phyloP scores from a whole-genome alignment of 2,888 invertebrate genomes.

The Dorcus parallelipipedus region DNA sequence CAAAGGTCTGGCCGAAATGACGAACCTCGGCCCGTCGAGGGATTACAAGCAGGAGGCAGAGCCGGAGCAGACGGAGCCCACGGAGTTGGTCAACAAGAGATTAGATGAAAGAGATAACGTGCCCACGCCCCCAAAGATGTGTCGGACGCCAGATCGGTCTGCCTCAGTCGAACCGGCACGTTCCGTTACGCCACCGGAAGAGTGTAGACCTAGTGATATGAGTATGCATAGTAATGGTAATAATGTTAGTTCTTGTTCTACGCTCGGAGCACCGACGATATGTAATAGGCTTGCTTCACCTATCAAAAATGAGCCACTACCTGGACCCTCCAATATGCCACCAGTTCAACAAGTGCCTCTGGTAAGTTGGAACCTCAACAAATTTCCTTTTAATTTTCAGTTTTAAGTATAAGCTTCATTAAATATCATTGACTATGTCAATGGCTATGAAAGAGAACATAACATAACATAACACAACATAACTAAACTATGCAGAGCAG shows the following conservation, averaged over 20 bases:
- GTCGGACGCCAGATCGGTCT: conserved; percentile 33
- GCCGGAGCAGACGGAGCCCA: conserved; percentile 46
- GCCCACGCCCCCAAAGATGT: conserved; percentile 29
- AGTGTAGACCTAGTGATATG: conserved; percentile 57
- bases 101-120: conserved; percentile 12
- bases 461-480: no score
- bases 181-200: conserved; percentile 33
- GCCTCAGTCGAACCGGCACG: conserved; percentile 33
- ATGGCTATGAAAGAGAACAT: no score
- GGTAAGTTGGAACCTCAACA: conserved; percentile 54
- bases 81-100: conserved; percentile 42
- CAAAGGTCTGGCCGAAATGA: conserved; percentile 91
- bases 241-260: conserved; percentile 49
- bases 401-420: no score
- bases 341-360: conserved; percentile 87
- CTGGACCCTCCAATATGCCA: conserved; percentile 80
- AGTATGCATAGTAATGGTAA: conserved; percentile 52
- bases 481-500: no score
- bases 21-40: conserved; percentile 64
- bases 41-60: conserved; percentile 46
- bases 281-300: conserved; percentile 63
- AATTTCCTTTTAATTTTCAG: no score
- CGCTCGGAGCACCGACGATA: conserved; percentile 52
- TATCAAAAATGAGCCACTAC: conserved; percentile 64
- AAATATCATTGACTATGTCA: no score